A percentile compares a stretch with the other conserved stretches of the same genome.
These are phyloP conservation scores for Polydrusus pterygomalis DNA, from an alignment of 2,888 invertebrate genomes.

Conservation along the genomic window DNA sequence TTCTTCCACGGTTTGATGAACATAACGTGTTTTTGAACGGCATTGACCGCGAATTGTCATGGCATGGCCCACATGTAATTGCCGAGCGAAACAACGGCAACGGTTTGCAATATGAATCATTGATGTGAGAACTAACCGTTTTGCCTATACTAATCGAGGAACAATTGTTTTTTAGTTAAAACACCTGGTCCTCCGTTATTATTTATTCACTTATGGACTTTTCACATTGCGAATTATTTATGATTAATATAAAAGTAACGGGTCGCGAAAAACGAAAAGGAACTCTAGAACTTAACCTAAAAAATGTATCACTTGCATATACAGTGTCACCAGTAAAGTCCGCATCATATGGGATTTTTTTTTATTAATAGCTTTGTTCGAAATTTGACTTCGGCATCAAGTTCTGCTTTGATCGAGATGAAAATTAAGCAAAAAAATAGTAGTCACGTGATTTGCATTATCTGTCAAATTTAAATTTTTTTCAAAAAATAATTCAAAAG, in stretches of 20 bases:
- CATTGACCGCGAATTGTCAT: constrained; percentile 17
- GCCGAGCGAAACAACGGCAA: background rate
- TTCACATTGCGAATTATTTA: background rate
- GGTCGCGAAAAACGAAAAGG: too few species aligned
- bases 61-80: constrained; percentile 20
- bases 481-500: too few species aligned
- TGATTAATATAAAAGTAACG: background rate
- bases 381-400: too few species aligned
- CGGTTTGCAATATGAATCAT: constrained; percentile 18
- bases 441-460: too few species aligned
- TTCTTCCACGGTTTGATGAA: constrained; percentile 21
- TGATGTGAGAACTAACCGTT: constrained; percentile 21
- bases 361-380: too few species aligned
- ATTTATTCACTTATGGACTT: background rate
- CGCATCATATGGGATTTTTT: too few species aligned
- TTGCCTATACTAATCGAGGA: constrained; percentile 6
- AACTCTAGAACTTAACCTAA: too few species aligned
- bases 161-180: background rate
- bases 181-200: background rate
- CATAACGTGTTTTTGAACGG: constrained; percentile 15
- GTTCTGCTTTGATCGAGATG: too few species aligned
- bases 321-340: too few species aligned
- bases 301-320: too few species aligned
- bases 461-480: too few species aligned
- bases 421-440: too few species aligned